Evolutionary conservation across 2,113 vertebrate species (phyloP).

Genomic region (Eulacestoma nigropectus): DNA sequence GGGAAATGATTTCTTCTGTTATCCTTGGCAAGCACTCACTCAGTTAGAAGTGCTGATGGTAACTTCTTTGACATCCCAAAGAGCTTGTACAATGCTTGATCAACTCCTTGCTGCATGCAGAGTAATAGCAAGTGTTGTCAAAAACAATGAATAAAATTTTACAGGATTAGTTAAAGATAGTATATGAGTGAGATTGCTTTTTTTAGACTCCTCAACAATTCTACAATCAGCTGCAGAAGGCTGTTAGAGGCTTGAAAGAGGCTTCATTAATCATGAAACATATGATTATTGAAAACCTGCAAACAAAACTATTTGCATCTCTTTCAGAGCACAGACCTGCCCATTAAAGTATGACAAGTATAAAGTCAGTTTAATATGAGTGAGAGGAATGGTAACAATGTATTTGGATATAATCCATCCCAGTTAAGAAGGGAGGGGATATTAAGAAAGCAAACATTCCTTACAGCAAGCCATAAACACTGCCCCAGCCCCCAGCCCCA

Average conservation of each 20-base stretch:
- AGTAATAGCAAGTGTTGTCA: conserved; percentile 34
- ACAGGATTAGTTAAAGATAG: conserved; percentile 28
- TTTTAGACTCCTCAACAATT: conserved; percentile 31
- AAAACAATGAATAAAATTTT: conserved; percentile 46
- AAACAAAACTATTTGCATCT: conserved; percentile 43
- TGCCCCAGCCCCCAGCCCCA: background rate
- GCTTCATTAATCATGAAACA: conserved; percentile 53
- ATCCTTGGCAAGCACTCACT: conserved; percentile 9
- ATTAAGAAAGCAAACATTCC: background rate
- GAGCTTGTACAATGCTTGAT: conserved; percentile 44
- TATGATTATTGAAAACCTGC: conserved; percentile 57
- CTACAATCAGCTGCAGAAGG: conserved; percentile 7
- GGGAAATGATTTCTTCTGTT: conserved; percentile 27
- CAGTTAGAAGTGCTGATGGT: background rate
- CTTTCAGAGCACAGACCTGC: conserved; percentile 18
- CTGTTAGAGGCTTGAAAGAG: conserved; percentile 31
- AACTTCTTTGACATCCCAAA: background rate
- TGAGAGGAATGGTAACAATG: conserved; percentile 6
- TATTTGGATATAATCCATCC: conserved; percentile 25
- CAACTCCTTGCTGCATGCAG: background rate
- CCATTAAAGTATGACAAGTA: conserved; percentile 39
- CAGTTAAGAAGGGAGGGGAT: background rate
- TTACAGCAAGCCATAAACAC: background rate
- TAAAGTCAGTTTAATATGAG: background rate
- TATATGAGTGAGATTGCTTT: conserved; percentile 21